Evolutionary conservation across 2,888 invertebrate genomes (phyloP), one percentile per base, ranked within the genome.

Genomic region (Syrphus vitripennis): DNA sequence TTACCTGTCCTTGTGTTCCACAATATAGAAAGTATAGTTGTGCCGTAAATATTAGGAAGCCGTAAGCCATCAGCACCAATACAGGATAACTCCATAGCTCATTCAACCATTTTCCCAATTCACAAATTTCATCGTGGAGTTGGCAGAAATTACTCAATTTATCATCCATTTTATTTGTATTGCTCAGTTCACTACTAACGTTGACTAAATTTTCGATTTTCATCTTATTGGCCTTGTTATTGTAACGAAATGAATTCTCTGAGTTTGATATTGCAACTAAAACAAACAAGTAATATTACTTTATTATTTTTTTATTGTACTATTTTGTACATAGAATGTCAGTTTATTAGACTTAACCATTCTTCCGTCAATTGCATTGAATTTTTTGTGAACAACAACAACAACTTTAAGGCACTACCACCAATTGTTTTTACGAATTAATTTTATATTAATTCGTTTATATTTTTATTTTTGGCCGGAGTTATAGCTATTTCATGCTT

Each of bases 11-110:
- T n/a, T 90, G 91, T 1, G 92, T 90, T 9, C 91, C 90, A 69
- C 93, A 93, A 83, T 93, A 93, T 0, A 92, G 80, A 74, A 93
- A 93, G 83, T 92, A 93, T 48, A 92, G 87, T 79, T 93, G 92
- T 0, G 92, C 92, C 3, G 92, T 93, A 79, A 92, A 92, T 79
- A 91, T 91, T 5, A 93, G 89, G 83, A 93, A 93, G 0, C 92
- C 92, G 79, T 92, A 91, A 3, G 92, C 93, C 92, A 93, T 92
- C 24, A 92, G 78, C 0, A 92, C 88, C 12, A 93, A 86, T 71
- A 93, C 91, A 4, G 92, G 92, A 88, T 91, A 91, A 75, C 92
- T 92, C 91, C 92, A 93, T 34, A 93, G 88, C 16, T 90, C 90
- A 87, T 93, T 93, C 37, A 92, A 88, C 7, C 89, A 87, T 83